A percentile compares a stretch with the other conserved stretches of the same genome.
phyloP scores from a whole-genome alignment of 2,113 vertebrate genomes.

The Pteronura brasiliensis region DNA sequence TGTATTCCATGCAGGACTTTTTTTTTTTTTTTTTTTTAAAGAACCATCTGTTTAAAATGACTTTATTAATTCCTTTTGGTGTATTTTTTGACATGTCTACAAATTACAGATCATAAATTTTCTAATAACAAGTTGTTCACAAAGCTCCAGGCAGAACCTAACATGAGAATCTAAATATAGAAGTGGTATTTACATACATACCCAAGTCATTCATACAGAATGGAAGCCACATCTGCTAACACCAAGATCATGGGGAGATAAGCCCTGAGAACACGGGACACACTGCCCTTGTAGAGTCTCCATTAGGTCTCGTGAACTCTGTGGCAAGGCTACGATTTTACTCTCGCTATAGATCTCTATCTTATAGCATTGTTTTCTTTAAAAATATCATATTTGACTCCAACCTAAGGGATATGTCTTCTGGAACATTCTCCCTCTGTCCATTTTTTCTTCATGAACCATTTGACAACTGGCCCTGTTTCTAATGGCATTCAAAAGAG shows the following conservation, averaged over 20 bases:
- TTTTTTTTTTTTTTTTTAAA: slow-evolving; percentile 45
- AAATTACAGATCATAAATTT: slow-evolving; percentile 71
- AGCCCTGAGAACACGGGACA: not conserved
- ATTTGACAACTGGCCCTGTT: not conserved
- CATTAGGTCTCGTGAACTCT: not conserved
- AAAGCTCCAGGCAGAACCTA: slow-evolving; percentile 46
- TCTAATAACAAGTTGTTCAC: slow-evolving; percentile 66
- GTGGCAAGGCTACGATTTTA: not conserved
- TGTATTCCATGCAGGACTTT: not conserved
- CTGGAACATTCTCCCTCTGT: not conserved
- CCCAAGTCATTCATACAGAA: slow-evolving; percentile 2
- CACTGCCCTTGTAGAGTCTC: not conserved
- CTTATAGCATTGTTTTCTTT: not conserved
- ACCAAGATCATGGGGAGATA: not conserved
- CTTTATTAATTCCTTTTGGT: slow-evolving; percentile 68
- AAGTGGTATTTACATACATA: slow-evolving; percentile 41
- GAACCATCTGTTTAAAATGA: slow-evolving; percentile 68
- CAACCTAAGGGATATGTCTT: not conserved
- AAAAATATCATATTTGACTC: not conserved
- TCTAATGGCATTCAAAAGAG: not conserved
- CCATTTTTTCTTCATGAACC: not conserved
- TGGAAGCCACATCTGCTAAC: not conserved
- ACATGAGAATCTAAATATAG: slow-evolving; percentile 47
- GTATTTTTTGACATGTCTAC: slow-evolving; percentile 66
- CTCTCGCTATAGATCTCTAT: not conserved